Base-by-base conservation (phyloP, 2,113 vertebrate species). In the Lepus timidus region DNA sequence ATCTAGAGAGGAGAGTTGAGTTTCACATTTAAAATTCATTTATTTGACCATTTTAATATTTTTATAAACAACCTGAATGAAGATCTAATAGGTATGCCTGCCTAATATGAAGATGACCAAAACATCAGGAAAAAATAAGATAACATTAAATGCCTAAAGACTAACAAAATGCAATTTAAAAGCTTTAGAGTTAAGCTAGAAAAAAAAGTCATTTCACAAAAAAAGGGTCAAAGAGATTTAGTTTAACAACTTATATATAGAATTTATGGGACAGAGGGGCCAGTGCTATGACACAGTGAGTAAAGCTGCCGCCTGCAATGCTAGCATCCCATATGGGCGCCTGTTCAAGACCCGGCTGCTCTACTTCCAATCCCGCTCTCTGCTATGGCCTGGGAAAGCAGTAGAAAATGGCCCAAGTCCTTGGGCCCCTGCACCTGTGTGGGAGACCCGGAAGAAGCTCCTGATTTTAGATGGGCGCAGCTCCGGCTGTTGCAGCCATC, bases 171-270 rank as follows among this genome's bases (percentile, higher is more conserved):
- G 29, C 82, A 87, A 92, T 58, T 23, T 51, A 70, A 85, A 96
- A 73, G 14, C 16, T 49, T 83, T 70, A 67, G 33, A 93, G 52
- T 61, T 85, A 76, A 89, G 67, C 49, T 80, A 70, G 39, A 65
- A 83, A 85, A 93, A 93, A 90, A 75, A 75, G n/a, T 68, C n/a
- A 81, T 64, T 75, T 75, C 23, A 96, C 25, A 85, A 94, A 94
- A 88, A 70, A 16, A 93, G 44, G 12, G 12, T 49, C 70, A 87
- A 19, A 71, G 29, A 85, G 71, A 90, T 39, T 71, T 31, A 49
- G 19, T 87, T 79, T 90, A 95, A 94, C 13, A 75, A 78, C 17
- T 61, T 67, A 93, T 82, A 31, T 76, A 81, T 74, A 36, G 94
- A 80, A 88, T 25, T 88, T 64, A 84, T 0, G 27, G 58, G 19